Base-by-base conservation (phyloP, 2,113 vertebrate genomes). In the Dromaius novaehollandiae region DNA sequence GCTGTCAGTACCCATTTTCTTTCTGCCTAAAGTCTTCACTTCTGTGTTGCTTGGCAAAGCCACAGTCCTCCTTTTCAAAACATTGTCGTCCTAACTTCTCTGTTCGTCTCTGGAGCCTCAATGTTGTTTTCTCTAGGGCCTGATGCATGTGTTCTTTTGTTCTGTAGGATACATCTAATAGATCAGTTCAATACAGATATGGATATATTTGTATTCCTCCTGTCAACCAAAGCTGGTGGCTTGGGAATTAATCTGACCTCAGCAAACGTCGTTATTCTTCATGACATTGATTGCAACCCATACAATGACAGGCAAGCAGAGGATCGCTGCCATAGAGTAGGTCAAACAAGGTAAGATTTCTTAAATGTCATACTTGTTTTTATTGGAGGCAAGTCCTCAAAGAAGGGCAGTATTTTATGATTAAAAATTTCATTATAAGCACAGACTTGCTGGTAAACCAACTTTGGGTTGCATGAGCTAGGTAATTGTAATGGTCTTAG, bases 271-370 rank as follows among this genome's bases (percentile, higher is more conserved):
- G 99, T 99, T 64, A 99, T 99, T 94, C 98, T 99, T n/a, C 99
- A 99, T 13, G 99, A 99, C 96, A 99, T 99, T n/a, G 99, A 99
- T 92, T 99, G 98, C 95, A 99, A 99, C 92, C 99, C 99, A 3
- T 99, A 99, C 93, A 99, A 99, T 12, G 99, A 99, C 96, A 99
- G 99, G 88, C 99, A 99, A 97, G 99, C 99, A 19, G 99, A 99
- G 95, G 99, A 99, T 93, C 97, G 99, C 61, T 99, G 99, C 96
- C 99, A 99, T 68, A 98, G 99, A 92, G 98, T 99, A n/a, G 99
- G 99, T 36, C 99, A 99, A 96, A 99, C 98, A 53, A 98, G 98
- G 99, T 99, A 97, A 97, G 98, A 61, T 21, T 63, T 77, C 11
- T 10, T 6, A 30, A 5, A 60, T 53, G 1, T 3, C 12, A 8